Percentiles rank a stretch among this genome's conserved stretches.
phyloP scores from a whole-genome alignment of 2,797 vertebrate genomes.

The Numenius phaeopus region DNA sequence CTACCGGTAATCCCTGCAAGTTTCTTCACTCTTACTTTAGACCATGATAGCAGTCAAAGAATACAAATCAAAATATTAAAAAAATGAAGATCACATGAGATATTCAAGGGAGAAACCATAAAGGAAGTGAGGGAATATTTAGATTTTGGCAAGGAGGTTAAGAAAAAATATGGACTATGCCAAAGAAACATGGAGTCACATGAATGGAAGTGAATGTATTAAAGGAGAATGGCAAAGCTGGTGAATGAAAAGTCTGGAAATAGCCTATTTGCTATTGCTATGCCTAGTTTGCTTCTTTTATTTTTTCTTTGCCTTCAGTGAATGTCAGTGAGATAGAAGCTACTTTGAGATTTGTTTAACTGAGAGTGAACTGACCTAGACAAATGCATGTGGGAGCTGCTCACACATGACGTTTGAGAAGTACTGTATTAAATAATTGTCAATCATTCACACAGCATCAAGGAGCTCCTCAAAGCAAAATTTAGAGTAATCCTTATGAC shows the following conservation, averaged over 20 bases:
- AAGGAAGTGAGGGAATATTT: not conserved
- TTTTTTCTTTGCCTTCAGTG: not conserved
- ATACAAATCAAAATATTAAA: not conserved
- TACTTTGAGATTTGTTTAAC: not conserved
- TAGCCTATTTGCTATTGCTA: not conserved
- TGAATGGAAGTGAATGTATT: not conserved
- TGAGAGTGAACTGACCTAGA: not conserved
- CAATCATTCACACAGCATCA: not conserved
- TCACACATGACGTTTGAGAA: slow-evolving; percentile 7
- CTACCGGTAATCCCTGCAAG: not conserved
- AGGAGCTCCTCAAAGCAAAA: not conserved
- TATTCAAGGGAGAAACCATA: not conserved
- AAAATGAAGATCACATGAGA: not conserved
- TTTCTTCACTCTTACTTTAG: not conserved
- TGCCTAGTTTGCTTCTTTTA: not conserved
- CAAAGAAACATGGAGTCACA: accelerated
- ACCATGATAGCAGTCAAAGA: not conserved
- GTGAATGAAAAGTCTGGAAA: not conserved
- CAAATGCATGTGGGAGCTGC: not conserved
- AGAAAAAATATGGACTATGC: not conserved
- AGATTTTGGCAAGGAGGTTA: not conserved
- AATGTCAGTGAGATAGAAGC: not conserved
- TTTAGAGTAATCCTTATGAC: not conserved
- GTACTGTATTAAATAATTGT: not conserved
- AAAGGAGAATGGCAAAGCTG: not conserved